phyloP scores from a whole-genome alignment of 2,113 vertebrate genomes.

The Ptilonorhynchus violaceus region DNA sequence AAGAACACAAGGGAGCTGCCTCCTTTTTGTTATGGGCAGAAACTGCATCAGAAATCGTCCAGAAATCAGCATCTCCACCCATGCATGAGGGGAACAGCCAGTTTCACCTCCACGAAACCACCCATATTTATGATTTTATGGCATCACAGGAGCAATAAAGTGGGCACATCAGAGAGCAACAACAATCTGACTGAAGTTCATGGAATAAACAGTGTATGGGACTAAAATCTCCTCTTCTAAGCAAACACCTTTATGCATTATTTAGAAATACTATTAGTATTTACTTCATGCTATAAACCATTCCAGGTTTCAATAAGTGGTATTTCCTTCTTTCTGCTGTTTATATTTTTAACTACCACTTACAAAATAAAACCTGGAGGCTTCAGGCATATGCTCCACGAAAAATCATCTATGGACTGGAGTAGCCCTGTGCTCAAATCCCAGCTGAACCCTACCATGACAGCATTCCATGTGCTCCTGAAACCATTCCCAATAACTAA shows the following conservation, averaged over 20 bases:
- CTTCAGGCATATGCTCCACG: not conserved
- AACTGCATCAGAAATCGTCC: not conserved
- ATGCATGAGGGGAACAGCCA: not conserved
- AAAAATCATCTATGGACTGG: not conserved
- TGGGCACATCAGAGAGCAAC: not conserved
- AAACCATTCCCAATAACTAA: not conserved
- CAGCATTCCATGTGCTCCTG: not conserved
- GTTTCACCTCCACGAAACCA: not conserved
- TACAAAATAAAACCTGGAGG: not conserved
- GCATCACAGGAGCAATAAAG: not conserved
- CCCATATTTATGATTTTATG: not conserved
- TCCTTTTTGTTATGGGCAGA: not conserved
- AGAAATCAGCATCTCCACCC: not conserved
- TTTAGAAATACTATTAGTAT: not conserved
- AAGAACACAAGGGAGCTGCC: not conserved
- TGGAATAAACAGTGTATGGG: not conserved
- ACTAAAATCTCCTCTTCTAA: not conserved
- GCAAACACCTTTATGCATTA: not conserved
- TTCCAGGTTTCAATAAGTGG: not conserved
- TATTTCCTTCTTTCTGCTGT: not conserved
- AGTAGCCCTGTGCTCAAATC: not conserved
- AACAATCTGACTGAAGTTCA: not conserved
- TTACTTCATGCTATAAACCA: not conserved
- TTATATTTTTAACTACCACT: not conserved
- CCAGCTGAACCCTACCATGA: not conserved